Evolutionary conservation across 2,888 invertebrate genomes (phyloP).

Genomic region (Odontothrips loti): DNA sequence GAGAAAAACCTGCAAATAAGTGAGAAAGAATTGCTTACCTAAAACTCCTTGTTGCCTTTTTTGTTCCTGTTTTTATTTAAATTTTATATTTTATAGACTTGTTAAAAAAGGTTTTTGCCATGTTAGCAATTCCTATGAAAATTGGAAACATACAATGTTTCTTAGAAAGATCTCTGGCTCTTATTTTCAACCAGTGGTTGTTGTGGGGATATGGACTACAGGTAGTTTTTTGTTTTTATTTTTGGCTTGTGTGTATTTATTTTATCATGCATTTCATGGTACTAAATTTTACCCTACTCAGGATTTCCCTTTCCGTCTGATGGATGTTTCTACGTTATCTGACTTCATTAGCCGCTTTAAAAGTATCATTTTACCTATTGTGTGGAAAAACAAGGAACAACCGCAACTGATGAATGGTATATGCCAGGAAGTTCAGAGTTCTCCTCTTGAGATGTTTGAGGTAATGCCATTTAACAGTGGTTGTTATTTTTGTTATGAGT

Average conservation of each 20-base stretch:
- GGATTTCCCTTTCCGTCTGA: slow-evolving; percentile 46
- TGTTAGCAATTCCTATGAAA: slow-evolving; percentile 43
- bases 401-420: slow-evolving; percentile 42
- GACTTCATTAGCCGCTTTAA: slow-evolving; percentile 49
- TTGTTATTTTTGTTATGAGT: slow-evolving; percentile 27
- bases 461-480: slow-evolving; percentile 14
- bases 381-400: slow-evolving; percentile 45
- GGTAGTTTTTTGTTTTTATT: slow-evolving; percentile 27
- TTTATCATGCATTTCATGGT: background rate
- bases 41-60: background rate
- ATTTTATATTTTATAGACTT: slow-evolving; percentile 41
- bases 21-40: slow-evolving; percentile 29
- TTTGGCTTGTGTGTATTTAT: background rate
- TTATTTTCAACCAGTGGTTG: slow-evolving; percentile 30
- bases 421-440: slow-evolving; percentile 41
- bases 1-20: slow-evolving; percentile 49
- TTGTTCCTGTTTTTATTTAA: slow-evolving; percentile 22
- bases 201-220: slow-evolving; percentile 30
- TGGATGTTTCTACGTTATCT: slow-evolving; percentile 43
- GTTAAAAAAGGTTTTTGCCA: slow-evolving; percentile 50
- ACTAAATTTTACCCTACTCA: slow-evolving; percentile 34
- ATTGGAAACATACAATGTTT: slow-evolving; percentile 35
- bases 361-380: slow-evolving; percentile 46
- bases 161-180: slow-evolving; percentile 27
- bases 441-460: slow-evolving; percentile 36